Conservation (phyloP, 2,888 invertebrate species). For the Branchipolynoe longqiensis region DNA sequence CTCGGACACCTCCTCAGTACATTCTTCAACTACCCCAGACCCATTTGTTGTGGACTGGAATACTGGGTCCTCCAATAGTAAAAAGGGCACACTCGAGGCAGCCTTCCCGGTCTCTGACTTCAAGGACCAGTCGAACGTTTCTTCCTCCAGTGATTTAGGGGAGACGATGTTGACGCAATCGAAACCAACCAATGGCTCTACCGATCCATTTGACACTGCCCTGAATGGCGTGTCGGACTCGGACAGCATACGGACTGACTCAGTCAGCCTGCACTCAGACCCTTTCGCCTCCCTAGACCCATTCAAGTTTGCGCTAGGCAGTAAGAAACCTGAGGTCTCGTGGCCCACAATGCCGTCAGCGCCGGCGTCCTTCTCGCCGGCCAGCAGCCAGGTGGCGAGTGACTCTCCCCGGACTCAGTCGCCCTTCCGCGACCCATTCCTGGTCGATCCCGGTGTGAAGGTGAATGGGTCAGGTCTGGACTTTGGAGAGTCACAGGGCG, state of each 20-base stretch:
- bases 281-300: slow-evolving; percentile 49
- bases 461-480: slow-evolving; percentile 37
- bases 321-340: slow-evolving; percentile 35
- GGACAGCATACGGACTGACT: slow-evolving; percentile 45
- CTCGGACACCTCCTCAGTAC: slow-evolving; percentile 44
- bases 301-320: slow-evolving; percentile 44
- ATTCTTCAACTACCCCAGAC: slow-evolving; percentile 29
- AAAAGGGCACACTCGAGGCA: neutral
- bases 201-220: slow-evolving; percentile 24
- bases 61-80: neutral
- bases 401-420: slow-evolving; percentile 46
- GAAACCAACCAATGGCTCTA: slow-evolving; percentile 17
- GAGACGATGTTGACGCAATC: slow-evolving; percentile 7
- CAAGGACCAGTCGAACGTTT: slow-evolving; percentile 47
- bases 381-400: slow-evolving; percentile 13
- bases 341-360: slow-evolving; percentile 28
- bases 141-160: slow-evolving; percentile 45
- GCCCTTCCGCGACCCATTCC: slow-evolving; percentile 53
- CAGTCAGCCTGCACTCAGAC: slow-evolving; percentile 45
- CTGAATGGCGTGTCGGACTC: slow-evolving; percentile 45
- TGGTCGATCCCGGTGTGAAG: slow-evolving; percentile 39
- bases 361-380: neutral
- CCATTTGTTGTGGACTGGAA: slow-evolving; percentile 44
- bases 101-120: slow-evolving; percentile 11
- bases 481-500: slow-evolving; percentile 39